Evolutionary conservation across 2,113 vertebrate genomes (phyloP), one percentile per base, ranked within the genome.

Genomic region (Raphicerus campestris): DNA sequence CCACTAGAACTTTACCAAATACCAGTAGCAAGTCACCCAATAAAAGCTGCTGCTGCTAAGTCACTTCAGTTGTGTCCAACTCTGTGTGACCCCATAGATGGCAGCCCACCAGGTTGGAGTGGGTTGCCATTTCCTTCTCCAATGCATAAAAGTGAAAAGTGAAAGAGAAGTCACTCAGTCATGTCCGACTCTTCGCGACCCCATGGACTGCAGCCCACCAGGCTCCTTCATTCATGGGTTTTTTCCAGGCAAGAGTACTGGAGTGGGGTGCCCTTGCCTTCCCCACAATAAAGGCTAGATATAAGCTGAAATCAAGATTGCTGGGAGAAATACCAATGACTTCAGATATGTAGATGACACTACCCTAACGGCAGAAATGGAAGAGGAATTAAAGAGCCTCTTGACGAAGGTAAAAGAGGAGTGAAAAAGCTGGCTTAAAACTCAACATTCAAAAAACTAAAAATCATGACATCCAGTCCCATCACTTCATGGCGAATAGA

Each of bases 121-220:
- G 58, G 58, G 58, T 6, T 60, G 26, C 11, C 11, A 60, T 28
- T 60, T 60, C 58, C 58, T 60, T 60, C 5, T 60, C 58, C 58
- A 60, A 3, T 28, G 58, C 58, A 30, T 60, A 26, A 14, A 60
- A 60, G 26, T 28, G 5, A 60, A 28, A 60, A 13, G 58, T 60
- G 26, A 60, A 60, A 60, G 58, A 1, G 58, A 28, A 60, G 26
- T 60, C 26, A 10, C 58, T 60, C 6, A 30, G 26, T 30, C 13
- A 5, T 60, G 11, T 60, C 26, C 0, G 13, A 60, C 13, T 60
- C 28, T 30, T 60, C 5, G 11, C 0, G 5, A 60, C 11, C 26
- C 11, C 26, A 28, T 60, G 58, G 11, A 60, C 26, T 30, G 58
- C 58, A 60, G 58, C 28, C 58, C 3, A 60, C 58, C 58, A 60